phyloP scores from a whole-genome alignment of 1,140 invertebrate species.

The Microplitis demolitor region DNA sequence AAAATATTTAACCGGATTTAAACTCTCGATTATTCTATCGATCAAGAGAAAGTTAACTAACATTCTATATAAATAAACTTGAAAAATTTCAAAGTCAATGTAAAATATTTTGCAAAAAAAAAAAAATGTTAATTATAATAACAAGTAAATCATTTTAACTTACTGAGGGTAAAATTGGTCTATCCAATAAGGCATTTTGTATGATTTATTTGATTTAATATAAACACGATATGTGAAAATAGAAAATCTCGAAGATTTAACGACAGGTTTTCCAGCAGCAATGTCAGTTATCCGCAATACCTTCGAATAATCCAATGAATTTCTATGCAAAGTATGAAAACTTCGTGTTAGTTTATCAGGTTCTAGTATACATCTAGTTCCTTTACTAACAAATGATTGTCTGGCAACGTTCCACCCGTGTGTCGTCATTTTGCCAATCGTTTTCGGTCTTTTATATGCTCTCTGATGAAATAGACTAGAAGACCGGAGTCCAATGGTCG shows the following conservation, averaged over 20 bases:
- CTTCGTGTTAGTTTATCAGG: constrained; percentile 7
- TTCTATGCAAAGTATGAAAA: constrained; percentile 1
- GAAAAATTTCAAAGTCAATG: background rate
- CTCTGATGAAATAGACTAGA: constrained; percentile 1
- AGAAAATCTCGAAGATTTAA: constrained; percentile 9
- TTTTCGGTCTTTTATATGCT: constrained; percentile 33
- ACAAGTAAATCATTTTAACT: constrained; percentile 11
- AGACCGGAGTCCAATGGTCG: constrained; percentile 18
- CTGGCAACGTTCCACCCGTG: constrained; percentile 37
- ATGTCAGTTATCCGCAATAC: background rate
- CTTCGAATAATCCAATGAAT: constrained; percentile 10
- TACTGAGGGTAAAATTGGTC: constrained; percentile 39
- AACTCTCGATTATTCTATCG: background rate
- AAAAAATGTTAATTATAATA: background rate
- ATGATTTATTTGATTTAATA: constrained; percentile 15
- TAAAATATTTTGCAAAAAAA: background rate
- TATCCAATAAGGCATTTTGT: constrained; percentile 37
- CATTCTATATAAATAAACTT: background rate
- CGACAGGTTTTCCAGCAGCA: constrained; percentile 9
- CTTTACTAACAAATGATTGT: constrained; percentile 11
- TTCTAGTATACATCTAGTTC: constrained; percentile 6
- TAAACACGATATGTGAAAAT: constrained; percentile 11
- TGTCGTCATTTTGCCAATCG: constrained; percentile 35
- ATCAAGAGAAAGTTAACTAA: background rate
- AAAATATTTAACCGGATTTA: background rate